A percentile compares a stretch with the other conserved stretches of the same genome.
Conservation (phyloP, 1,140 invertebrate genomes). For the Drosophila orena region DNA sequence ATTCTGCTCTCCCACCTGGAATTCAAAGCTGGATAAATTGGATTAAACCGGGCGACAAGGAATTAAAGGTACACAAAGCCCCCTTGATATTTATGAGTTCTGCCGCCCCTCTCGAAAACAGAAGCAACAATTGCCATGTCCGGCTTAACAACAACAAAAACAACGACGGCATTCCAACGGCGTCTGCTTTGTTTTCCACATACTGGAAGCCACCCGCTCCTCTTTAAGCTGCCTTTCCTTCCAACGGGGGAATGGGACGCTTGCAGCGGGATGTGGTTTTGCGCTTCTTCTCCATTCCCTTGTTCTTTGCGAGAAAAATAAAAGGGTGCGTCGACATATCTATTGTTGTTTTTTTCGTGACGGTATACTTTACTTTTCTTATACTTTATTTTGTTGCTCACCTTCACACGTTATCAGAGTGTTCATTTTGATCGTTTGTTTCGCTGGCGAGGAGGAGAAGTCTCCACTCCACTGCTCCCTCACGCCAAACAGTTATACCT, state of each 20-base stretch:
- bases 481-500: slow-evolving; percentile 71
- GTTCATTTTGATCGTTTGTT: slow-evolving; percentile 68
- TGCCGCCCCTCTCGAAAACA: slow-evolving; percentile 25
- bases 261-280: slow-evolving; percentile 77
- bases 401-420: slow-evolving; percentile 75
- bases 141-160: slow-evolving; percentile 61
- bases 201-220: slow-evolving; percentile 60
- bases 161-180: slow-evolving; percentile 56
- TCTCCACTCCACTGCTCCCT: slow-evolving; percentile 43
- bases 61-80: slow-evolving; percentile 45
- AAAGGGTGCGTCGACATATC: slow-evolving; percentile 78
- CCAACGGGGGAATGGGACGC: slow-evolving; percentile 37
- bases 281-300: slow-evolving; percentile 53
- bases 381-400: slow-evolving; percentile 73
- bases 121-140: slow-evolving; percentile 67
- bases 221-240: slow-evolving; percentile 34
- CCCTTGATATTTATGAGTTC: slow-evolving; percentile 15
- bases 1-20: not conserved
- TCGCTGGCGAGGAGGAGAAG: slow-evolving; percentile 48
- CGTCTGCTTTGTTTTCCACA: slow-evolving; percentile 39
- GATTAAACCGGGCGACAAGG: slow-evolving; percentile 47
- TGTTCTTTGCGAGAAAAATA: slow-evolving; percentile 55
- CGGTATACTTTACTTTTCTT: slow-evolving; percentile 29
- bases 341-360: slow-evolving; percentile 54
- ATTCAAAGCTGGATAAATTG: slow-evolving; percentile 23